A percentile compares a stretch with the other conserved stretches of the same genome.
phyloP scores from a whole-genome alignment of 2,888 invertebrate species.

The Calameuta filiformis region DNA sequence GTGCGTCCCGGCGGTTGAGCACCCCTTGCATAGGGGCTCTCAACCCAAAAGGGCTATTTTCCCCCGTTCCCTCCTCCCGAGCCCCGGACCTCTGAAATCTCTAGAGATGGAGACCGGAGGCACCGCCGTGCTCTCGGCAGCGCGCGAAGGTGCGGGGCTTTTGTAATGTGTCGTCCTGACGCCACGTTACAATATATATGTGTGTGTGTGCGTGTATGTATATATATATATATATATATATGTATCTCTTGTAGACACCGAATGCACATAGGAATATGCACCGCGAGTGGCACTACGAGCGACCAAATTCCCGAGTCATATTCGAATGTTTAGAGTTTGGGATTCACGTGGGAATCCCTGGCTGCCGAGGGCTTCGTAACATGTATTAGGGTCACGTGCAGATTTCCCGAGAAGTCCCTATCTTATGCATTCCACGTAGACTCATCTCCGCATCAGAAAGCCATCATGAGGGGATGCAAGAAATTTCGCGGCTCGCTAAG shows the following conservation, averaged over 20 bases:
- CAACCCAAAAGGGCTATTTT: too few species aligned
- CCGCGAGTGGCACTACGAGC: not conserved
- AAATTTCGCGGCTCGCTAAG: slow-evolving; percentile 27
- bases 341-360: slow-evolving; percentile 44
- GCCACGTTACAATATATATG: too few species aligned
- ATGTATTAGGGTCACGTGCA: slow-evolving; percentile 61
- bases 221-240: too few species aligned
- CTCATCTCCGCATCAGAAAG: slow-evolving; percentile 60
- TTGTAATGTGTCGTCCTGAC: too few species aligned
- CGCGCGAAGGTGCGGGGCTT: too few species aligned
- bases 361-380: slow-evolving; percentile 12
- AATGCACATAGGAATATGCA: not conserved
- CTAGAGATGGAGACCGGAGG: too few species aligned
- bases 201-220: too few species aligned
- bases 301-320: slow-evolving; percentile 4
- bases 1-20: too few species aligned
- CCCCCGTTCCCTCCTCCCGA: too few species aligned
- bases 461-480: slow-evolving; percentile 56
- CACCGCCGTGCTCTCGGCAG: too few species aligned
- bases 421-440: slow-evolving; percentile 60
- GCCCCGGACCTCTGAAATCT: too few species aligned
- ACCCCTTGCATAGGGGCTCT: too few species aligned
- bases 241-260: not conserved
- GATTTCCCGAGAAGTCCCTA: slow-evolving; percentile 46
- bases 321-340: slow-evolving; percentile 46